Conservation (phyloP, 1,140 invertebrate genomes). For the Tribolium castaneum region DNA sequence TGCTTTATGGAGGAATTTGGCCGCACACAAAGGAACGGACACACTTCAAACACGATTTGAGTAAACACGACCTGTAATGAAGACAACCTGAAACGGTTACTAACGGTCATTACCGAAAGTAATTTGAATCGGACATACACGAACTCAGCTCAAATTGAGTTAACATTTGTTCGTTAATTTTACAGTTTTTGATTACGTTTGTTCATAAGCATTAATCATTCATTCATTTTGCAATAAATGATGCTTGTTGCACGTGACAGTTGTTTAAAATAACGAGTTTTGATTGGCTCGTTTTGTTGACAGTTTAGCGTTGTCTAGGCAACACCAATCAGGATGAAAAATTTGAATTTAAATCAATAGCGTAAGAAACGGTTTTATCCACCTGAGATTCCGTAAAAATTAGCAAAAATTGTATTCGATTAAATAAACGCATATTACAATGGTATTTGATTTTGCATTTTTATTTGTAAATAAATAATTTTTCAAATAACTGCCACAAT, state of each 20-base stretch:
- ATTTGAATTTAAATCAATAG: not conserved
- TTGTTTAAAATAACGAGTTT: not conserved
- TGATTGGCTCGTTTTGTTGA: not conserved
- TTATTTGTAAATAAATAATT: too few species aligned
- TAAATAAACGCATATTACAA: too few species aligned
- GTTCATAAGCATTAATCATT: too few species aligned
- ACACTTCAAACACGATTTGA: not conserved
- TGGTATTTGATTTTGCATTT: too few species aligned
- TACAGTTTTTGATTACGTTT: not conserved
- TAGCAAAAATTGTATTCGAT: too few species aligned
- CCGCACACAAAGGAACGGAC: not conserved
- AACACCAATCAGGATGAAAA: not conserved
- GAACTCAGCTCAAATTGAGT: not conserved
- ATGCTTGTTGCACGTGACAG: not conserved
- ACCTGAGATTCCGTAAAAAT: not conserved
- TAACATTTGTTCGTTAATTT: not conserved
- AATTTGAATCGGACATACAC: not conserved
- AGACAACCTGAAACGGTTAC: not conserved
- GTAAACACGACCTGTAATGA: slow-evolving; percentile 9
- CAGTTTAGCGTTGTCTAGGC: not conserved
- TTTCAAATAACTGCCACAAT: too few species aligned
- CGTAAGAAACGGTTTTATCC: not conserved
- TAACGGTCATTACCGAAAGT: not conserved
- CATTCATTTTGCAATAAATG: too few species aligned
- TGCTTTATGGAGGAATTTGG: not conserved